Base-by-base conservation (phyloP, 2,888 invertebrate genomes). In the Drosophila paranaensis region DNA sequence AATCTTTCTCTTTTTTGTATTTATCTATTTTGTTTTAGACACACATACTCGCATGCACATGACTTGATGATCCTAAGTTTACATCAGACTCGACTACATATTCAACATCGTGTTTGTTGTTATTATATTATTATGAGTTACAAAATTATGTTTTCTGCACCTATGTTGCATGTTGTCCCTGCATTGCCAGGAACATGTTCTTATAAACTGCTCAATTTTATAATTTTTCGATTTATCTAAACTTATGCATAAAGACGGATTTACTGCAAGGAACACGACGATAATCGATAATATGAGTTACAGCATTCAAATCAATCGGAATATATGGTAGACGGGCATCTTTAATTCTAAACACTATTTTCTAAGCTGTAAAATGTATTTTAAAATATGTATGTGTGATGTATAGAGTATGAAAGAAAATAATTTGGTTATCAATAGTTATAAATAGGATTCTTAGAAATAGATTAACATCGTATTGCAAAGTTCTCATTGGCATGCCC, bases 231-330 rank as follows among this genome's bases (percentile, higher is more conserved):
- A 40, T 58, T 70, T 77, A 88, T 81, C 81, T 87, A 77, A 79
- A 72, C 72, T 89, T 88, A 88, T 83, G 30, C 53, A 78, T 84
- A 78, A 74, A 89, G 91, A 91, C 91, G 91, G 91, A 91, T 87
- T 90, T 72, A 81, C 86, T 87, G 80, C 82, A 86, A 91, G 91
- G 91, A 91, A 91, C 91, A 89, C 88, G 81, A 79, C 75, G 69
- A 82, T 71, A 74, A 81, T 79, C 66, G 27, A 70, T 74, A 69
- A 62, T 69, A 71, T 79, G 48, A 70, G 48, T 82, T 72, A 82
- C 54, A 64, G 45, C 78, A 79, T 74, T 85, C 77, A 77, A 76
- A 66, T 56, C 40, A 72, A 67, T 67, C 66, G 75, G 58, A 71
- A 68, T 63, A 70, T 72, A 55, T 70, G 70, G 62, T 82, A 82